phyloP scores from a whole-genome alignment of 2,888 invertebrate species.

The Labia minor region DNA sequence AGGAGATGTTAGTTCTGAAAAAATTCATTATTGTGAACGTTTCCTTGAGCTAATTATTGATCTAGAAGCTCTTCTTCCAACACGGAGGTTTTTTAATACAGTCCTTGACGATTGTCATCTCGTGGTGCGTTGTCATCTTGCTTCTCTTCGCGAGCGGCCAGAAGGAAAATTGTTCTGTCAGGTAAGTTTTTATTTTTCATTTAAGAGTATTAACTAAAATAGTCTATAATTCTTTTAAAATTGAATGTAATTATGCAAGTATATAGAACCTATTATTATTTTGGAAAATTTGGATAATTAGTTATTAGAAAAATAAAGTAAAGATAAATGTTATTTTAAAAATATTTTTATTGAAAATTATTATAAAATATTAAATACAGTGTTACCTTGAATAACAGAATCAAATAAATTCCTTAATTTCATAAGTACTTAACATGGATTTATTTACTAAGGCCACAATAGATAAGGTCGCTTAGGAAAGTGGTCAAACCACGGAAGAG shows the following conservation, averaged over 20 bases:
- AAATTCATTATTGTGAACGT: conserved; percentile 80
- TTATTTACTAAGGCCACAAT: not conserved
- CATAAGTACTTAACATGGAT: too few relatives aligned
- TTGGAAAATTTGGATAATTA: too few relatives aligned
- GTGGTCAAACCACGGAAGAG: not conserved
- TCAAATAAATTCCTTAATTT: too few relatives aligned
- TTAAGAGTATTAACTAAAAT: conserved; percentile 19
- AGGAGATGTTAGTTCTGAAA: conserved; percentile 36
- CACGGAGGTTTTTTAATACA: conserved; percentile 91
- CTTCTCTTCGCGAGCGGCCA: conserved; percentile 55
- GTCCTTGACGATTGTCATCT: conserved; percentile 91
- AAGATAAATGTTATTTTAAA: too few relatives aligned
- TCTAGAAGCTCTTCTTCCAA: conserved; percentile 87
- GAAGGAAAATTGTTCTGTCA: conserved; percentile 88
- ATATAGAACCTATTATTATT: conserved; percentile 17
- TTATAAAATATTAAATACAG: too few relatives aligned
- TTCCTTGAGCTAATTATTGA: conserved; percentile 94
- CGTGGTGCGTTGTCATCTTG: conserved; percentile 77
- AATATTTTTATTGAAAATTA: too few relatives aligned
- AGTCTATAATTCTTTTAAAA: too few relatives aligned
- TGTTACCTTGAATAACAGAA: too few relatives aligned
- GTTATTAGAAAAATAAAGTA: too few relatives aligned
- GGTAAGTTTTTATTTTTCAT: conserved; percentile 46
- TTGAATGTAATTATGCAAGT: too few relatives aligned
- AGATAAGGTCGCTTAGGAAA: not conserved